Conservation (phyloP, 2,797 vertebrate genomes). For the Parauchenoglanis punctatus region DNA sequence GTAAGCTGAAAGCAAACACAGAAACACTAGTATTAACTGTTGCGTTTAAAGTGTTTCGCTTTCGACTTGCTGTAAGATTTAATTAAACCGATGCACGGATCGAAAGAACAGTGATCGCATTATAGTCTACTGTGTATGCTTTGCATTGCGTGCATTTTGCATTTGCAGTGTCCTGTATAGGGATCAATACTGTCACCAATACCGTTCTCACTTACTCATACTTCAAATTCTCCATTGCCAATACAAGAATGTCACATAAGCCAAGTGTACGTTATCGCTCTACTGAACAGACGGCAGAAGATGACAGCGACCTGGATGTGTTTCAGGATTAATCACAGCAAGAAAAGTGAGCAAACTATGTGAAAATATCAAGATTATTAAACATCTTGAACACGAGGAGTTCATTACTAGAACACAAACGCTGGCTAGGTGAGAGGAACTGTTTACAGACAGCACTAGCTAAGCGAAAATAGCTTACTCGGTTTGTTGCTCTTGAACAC, state of each 20-base stretch:
- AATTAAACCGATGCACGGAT: not conserved
- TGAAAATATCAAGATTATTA: not conserved
- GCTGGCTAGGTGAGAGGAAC: not conserved
- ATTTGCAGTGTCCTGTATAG: too few species aligned
- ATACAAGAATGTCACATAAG: not conserved
- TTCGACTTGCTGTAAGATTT: not conserved
- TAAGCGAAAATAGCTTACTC: not conserved
- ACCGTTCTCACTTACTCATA: not conserved
- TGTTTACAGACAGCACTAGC: not conserved
- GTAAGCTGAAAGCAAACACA: slow-evolving; percentile 80
- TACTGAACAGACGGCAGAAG: not conserved
- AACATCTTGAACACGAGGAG: not conserved
- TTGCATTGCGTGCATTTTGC: not conserved
- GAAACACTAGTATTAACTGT: not conserved
- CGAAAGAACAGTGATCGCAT: not conserved
- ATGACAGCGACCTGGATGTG: not conserved
- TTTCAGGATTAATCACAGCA: not conserved
- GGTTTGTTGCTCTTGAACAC: not conserved
- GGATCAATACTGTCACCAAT: not conserved
- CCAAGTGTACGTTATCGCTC: not conserved
- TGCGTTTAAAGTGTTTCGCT: not conserved
- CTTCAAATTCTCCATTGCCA: not conserved
- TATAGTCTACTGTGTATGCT: not conserved
- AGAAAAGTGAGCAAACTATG: not conserved
- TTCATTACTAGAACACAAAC: not conserved